phyloP scores from a whole-genome alignment of 2,888 invertebrate genomes.

The Ormyrus pomaceus region DNA sequence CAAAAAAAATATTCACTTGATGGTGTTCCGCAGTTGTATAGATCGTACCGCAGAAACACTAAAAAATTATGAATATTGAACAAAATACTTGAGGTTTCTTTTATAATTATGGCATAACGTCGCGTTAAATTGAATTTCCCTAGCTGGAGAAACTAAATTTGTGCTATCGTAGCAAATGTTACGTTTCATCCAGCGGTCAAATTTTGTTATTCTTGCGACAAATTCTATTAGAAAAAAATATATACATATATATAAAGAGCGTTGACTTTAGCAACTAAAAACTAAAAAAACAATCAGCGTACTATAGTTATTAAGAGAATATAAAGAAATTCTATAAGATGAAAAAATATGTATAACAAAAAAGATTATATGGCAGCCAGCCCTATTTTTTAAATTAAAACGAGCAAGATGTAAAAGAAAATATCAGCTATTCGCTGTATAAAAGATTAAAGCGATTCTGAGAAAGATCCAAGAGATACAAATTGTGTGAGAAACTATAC shows the following conservation, averaged over 20 bases:
- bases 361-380: constrained; percentile 41
- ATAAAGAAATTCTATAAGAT: constrained; percentile 19
- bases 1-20: constrained; percentile 38
- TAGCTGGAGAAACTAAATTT: neutral
- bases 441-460: neutral
- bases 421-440: no score
- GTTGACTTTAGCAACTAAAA: constrained; percentile 45
- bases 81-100: constrained; percentile 18
- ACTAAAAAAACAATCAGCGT: constrained; percentile 48
- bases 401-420: constrained; percentile 19
- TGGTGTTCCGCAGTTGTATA: constrained; percentile 47
- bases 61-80: constrained; percentile 9
- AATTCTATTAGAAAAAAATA: constrained; percentile 2
- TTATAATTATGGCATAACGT: constrained; percentile 17
- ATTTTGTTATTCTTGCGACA: constrained; percentile 35
- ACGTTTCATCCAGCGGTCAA: constrained; percentile 6
- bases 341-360: constrained; percentile 3
- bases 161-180: neutral
- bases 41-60: constrained; percentile 27
- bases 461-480: constrained; percentile 2
- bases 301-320: constrained; percentile 45
- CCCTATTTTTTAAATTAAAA: constrained; percentile 53
- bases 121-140: constrained; percentile 4
- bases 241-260: neutral
- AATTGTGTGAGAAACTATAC: constrained; percentile 15